These are phyloP conservation scores for Aphrophora alni DNA, from an alignment of 2,888 invertebrate species.

Conservation along the genomic window DNA sequence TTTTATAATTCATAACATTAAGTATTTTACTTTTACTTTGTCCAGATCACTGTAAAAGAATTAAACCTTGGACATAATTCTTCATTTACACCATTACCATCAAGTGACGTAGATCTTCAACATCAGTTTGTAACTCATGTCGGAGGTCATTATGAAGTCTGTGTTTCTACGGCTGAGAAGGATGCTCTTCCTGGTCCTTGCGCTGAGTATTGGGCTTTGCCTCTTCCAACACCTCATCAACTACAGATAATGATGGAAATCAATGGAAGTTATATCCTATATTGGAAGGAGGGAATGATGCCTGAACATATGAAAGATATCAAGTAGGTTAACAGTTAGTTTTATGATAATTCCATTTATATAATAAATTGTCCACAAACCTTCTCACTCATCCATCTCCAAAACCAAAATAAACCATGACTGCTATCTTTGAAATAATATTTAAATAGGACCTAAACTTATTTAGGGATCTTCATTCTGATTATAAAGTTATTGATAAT, in stretches of 20 bases:
- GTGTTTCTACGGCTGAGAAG: slow-evolving; percentile 57
- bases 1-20: too few relatives aligned
- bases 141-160: slow-evolving; percentile 63
- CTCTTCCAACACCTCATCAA: slow-evolving; percentile 68
- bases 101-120: slow-evolving; percentile 54
- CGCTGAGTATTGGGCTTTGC: slow-evolving; percentile 62
- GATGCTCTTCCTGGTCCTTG: slow-evolving; percentile 51
- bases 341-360: too few relatives aligned
- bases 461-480: too few relatives aligned
- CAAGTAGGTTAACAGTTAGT: slow-evolving; percentile 24
- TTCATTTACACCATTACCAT: slow-evolving; percentile 61
- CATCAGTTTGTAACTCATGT: slow-evolving; percentile 57
- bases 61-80: slow-evolving; percentile 57
- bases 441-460: too few relatives aligned
- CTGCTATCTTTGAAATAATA: too few relatives aligned
- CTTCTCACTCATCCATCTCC: too few relatives aligned
- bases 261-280: slow-evolving; percentile 69
- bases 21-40: too few relatives aligned
- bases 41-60: slow-evolving; percentile 63
- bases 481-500: too few relatives aligned
- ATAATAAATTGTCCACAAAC: too few relatives aligned
- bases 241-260: slow-evolving; percentile 65
- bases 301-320: slow-evolving; percentile 53
- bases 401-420: too few relatives aligned
- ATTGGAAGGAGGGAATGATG: slow-evolving; percentile 66